phyloP scores from a whole-genome alignment of 1,140 invertebrate species.

The Panagrolaimus sp. region DNA sequence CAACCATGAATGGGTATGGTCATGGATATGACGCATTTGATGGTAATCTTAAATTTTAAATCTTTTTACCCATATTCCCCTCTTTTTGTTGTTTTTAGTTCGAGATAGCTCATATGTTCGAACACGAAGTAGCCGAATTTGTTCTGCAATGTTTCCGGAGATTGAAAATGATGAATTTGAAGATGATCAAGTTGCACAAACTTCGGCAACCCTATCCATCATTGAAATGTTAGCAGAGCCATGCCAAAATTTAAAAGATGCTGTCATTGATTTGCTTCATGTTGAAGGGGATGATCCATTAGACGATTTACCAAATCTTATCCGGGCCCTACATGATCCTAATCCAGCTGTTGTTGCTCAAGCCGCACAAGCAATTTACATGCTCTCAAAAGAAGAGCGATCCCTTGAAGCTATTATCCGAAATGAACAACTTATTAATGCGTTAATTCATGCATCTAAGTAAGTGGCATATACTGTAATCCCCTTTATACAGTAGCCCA shows the following conservation, averaged over 20 bases:
- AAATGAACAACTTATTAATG: conserved; percentile 42
- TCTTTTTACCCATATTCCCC: not conserved
- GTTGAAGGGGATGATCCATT: conserved; percentile 78
- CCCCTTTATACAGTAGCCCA: conserved; percentile 10
- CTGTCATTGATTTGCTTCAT: conserved; percentile 95
- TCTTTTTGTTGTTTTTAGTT: conserved; percentile 2
- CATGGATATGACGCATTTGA: conserved; percentile 8
- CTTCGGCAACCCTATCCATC: not conserved
- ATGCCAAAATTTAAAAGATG: conserved; percentile 70
- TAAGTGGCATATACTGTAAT: not conserved
- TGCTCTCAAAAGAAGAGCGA: not conserved
- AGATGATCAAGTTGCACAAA: conserved; percentile 10
- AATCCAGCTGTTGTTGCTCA: conserved; percentile 92
- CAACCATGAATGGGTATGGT: no score
- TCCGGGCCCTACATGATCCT: conserved; percentile 93
- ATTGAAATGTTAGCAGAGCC: conserved; percentile 16
- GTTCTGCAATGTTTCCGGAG: conserved; percentile 37
- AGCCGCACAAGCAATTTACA: conserved; percentile 65
- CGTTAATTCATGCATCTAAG: conserved; percentile 81
- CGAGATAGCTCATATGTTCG: conserved; percentile 1
- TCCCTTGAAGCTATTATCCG: conserved; percentile 56
- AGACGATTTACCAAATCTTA: conserved; percentile 79
- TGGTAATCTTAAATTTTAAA: not conserved
- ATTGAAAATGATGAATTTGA: conserved; percentile 24
- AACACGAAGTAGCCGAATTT: conserved; percentile 19